Base-by-base conservation (phyloP, 2,113 vertebrate genomes). In the Nibea albiflora region DNA sequence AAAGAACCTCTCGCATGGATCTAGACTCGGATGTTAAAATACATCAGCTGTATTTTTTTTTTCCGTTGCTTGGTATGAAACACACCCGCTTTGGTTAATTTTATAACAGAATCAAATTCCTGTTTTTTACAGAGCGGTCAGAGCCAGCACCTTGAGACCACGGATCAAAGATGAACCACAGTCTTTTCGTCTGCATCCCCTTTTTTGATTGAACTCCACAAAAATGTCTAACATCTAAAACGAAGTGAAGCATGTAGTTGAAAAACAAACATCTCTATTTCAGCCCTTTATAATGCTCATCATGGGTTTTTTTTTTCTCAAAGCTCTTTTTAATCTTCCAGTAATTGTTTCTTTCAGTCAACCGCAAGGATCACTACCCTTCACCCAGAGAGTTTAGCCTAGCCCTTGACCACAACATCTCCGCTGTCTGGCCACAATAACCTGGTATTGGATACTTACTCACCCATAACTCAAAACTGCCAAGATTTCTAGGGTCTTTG, bases 201-300 rank as follows among this genome's bases (percentile, higher is more conserved):
- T 10, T 56, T 84, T 89, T 85, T 82, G 65, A 90, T 83, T 44
- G 62, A 86, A 71, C 71, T 80, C 92, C 92, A 88, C 91, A 93
- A 93, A 92, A 91, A 94, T 94, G 90, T 92, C 87, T 49, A 74
- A 86, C 66, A 90, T 91, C 66, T 86, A 63, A 89, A 90, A 83
- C 0, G 46, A 49, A 89, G 87, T 11, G 11, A 76, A 88, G 47
- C 74, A 35, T 79, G 88, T 79, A 67, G 78, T 90, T 87, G 88
- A 90, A 94, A 94, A 92, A 90, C 79, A 94, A 94, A 92, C 85
- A 85, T 94, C 90, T 93, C 91, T 67, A 84, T 94, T 92, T 91
- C 90, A 91, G 39, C 78, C 57, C 83, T 89, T 85, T 75, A 85
- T 80, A 83, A 81, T 76, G 65, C 84, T 77, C 88, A 87, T 91